Conservation (phyloP, 2,888 invertebrate species). For the Balanococcus diminutus region DNA sequence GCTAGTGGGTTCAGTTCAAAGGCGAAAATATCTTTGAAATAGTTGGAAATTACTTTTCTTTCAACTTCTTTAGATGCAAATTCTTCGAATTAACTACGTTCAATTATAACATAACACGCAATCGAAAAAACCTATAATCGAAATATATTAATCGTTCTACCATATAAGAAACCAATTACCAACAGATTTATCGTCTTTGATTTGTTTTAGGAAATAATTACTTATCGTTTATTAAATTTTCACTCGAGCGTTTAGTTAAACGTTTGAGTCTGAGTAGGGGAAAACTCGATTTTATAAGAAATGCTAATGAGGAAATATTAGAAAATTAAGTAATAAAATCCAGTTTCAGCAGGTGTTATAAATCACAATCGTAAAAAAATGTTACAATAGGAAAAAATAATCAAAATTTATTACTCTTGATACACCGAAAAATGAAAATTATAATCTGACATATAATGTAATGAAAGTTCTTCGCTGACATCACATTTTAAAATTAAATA, state of each 20-base stretch:
- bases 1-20: background rate
- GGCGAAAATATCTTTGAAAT: constrained; percentile 16
- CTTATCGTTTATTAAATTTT: background rate
- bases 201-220: background rate
- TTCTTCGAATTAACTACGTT: constrained; percentile 9
- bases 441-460: background rate
- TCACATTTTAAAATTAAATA: background rate
- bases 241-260: background rate
- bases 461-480: background rate
- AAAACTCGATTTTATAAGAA: background rate
- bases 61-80: constrained; percentile 4
- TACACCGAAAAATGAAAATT: background rate
- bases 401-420: background rate
- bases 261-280: background rate
- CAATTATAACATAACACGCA: constrained; percentile 15
- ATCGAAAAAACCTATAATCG: constrained; percentile 6
- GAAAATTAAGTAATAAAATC: background rate
- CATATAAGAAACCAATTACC: background rate
- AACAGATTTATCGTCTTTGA: background rate
- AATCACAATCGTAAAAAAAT: no score
- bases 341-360: background rate
- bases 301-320: no score
- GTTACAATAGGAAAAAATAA: background rate
- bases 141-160: background rate
- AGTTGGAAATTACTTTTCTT: constrained; percentile 10